Evolutionary conservation across 1,140 invertebrate species (phyloP).

Genomic region (Zaprionus lachaisei): DNA sequence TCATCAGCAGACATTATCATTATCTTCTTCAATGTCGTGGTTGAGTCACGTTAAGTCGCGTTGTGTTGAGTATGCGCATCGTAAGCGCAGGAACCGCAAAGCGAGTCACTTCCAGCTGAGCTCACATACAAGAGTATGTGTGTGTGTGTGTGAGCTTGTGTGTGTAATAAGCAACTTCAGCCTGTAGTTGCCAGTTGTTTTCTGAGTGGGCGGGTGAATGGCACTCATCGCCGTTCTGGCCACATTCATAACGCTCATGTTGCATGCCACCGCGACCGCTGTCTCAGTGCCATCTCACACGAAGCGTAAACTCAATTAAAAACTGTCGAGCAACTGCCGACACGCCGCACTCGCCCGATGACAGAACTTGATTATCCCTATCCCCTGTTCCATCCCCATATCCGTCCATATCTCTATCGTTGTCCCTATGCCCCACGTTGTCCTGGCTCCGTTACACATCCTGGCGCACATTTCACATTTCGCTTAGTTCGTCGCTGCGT

Average conservation of each 20-base stretch:
- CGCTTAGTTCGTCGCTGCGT: conserved; percentile 18
- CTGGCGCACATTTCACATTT: conserved; percentile 26
- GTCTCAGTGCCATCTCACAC: conserved; percentile 43
- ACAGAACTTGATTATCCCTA: conserved; percentile 73
- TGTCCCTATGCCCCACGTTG: neutral
- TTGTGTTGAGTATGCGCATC: conserved; percentile 27
- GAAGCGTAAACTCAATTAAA: conserved; percentile 82
- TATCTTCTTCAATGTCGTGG: conserved; percentile 29
- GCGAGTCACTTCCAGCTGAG: conserved; percentile 75
- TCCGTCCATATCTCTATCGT: neutral
- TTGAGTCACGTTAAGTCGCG: conserved; percentile 31
- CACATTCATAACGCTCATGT: conserved; percentile 64
- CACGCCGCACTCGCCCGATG: conserved; percentile 47
- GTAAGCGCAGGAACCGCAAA: conserved; percentile 69
- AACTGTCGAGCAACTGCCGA: conserved; percentile 71
- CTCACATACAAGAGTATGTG: conserved; percentile 42
- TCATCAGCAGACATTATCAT: neutral
- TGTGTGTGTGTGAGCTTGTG: neutral
- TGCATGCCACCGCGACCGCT: conserved; percentile 32
- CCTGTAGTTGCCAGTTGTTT: conserved; percentile 8
- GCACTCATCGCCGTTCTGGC: conserved; percentile 11
- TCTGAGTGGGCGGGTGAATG: conserved; percentile 6
- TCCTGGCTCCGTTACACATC: conserved; percentile 46
- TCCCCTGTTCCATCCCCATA: conserved; percentile 17
- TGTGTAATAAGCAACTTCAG: conserved; percentile 24